A percentile compares a stretch with the other conserved stretches of the same genome.
Conservation (phyloP, 2,797 vertebrate genomes). For the Etheostoma perlongum region DNA sequence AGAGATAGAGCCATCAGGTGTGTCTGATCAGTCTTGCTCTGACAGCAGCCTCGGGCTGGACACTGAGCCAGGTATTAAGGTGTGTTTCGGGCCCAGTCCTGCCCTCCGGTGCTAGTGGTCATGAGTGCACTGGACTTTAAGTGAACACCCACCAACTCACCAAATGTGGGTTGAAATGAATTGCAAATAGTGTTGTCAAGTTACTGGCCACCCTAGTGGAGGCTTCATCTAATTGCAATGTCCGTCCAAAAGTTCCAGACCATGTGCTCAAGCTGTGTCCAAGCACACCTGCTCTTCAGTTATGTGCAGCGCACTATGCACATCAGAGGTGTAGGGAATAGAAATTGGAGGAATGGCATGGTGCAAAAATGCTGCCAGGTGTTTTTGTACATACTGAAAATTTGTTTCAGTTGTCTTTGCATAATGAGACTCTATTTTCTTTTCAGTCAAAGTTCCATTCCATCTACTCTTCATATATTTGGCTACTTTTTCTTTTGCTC, state of each 20-base stretch:
- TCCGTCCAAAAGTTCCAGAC: constrained; percentile 5
- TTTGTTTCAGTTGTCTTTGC: constrained; percentile 3
- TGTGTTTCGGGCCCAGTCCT: constrained; percentile 79
- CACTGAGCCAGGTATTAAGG: constrained; percentile 82
- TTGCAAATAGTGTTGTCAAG: constrained; percentile 26
- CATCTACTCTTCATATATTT: neutral
- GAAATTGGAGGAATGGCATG: neutral
- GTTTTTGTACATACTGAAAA: constrained; percentile 11
- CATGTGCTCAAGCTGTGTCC: neutral
- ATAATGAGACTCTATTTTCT: neutral
- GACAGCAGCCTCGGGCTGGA: constrained; percentile 89
- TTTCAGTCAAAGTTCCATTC: neutral
- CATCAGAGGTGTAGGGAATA: neutral
- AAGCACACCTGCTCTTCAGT: neutral
- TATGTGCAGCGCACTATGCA: neutral
- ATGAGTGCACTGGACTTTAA: constrained; percentile 57
- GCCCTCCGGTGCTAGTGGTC: constrained; percentile 71
- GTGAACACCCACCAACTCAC: constrained; percentile 35
- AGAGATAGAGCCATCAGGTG: constrained; percentile 93
- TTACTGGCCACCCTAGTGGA: neutral
- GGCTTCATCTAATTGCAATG: constrained; percentile 18
- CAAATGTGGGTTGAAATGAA: constrained; percentile 27
- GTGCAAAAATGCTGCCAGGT: constrained; percentile 4
- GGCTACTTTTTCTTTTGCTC: neutral
- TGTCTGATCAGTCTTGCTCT: constrained; percentile 89